Evolutionary conservation across 1,140 invertebrate species (phyloP).

Genomic region (Hydropsyche tenuis): DNA sequence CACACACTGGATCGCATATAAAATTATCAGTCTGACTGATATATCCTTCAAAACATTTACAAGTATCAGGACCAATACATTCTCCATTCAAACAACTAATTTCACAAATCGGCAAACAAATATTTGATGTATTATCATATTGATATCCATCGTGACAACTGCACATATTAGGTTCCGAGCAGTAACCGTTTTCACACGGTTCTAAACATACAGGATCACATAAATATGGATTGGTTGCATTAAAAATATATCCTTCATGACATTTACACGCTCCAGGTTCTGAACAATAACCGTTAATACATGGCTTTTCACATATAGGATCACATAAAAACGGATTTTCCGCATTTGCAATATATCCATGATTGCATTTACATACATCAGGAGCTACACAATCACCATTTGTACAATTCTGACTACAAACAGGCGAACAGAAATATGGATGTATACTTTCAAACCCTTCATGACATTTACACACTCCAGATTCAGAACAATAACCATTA

Average conservation of each 20-base stretch:
- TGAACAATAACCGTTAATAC: constrained; percentile 57
- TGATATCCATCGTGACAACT: constrained; percentile 65
- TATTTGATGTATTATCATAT: constrained; percentile 50
- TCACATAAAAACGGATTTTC: constrained; percentile 54
- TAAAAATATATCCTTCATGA: constrained; percentile 47
- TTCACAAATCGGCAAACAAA: constrained; percentile 62
- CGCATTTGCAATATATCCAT: background rate
- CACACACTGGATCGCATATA: constrained; percentile 56
- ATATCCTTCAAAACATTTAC: constrained; percentile 15
- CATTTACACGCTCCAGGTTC: constrained; percentile 56
- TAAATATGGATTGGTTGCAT: constrained; percentile 48
- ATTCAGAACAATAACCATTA: constrained; percentile 57
- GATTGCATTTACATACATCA: constrained; percentile 5
- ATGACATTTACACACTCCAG: constrained; percentile 27
- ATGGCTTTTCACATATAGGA: constrained; percentile 57
- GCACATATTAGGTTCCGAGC: constrained; percentile 62
- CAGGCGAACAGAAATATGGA: constrained; percentile 29
- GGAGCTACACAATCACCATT: constrained; percentile 37
- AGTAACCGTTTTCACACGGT: constrained; percentile 61
- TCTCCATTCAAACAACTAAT: constrained; percentile 14
- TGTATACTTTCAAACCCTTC: background rate
- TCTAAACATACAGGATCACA: constrained; percentile 52
- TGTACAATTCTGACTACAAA: background rate
- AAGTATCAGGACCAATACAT: background rate
- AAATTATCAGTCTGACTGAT: constrained; percentile 2